Evolutionary conservation across 2,888 invertebrate species (phyloP).

Genomic region (Helleia helle): DNA sequence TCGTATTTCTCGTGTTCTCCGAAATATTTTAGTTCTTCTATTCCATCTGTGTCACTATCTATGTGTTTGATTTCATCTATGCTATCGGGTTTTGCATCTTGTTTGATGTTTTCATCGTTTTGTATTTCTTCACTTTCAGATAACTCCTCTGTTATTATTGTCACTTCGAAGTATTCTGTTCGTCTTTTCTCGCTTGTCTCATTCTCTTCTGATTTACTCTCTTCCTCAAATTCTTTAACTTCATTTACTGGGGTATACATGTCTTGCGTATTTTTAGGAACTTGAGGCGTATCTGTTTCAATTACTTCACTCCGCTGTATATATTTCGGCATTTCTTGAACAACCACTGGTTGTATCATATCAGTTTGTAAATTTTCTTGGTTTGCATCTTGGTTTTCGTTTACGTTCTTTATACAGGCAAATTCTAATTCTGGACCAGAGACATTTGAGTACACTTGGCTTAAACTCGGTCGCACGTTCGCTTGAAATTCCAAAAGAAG

Average conservation of each 20-base stretch:
- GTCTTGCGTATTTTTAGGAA: constrained; percentile 16
- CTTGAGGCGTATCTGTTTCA: constrained; percentile 10
- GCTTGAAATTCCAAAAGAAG: constrained; percentile 63
- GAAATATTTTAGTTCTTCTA: constrained; percentile 42
- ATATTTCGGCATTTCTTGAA: constrained; percentile 8
- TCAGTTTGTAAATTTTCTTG: constrained; percentile 14
- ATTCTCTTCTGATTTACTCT: no score
- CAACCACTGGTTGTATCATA: constrained; percentile 8
- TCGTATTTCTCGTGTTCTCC: constrained; percentile 48
- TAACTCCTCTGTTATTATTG: constrained; percentile 45
- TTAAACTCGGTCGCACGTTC: constrained; percentile 60
- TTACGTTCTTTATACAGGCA: constrained; percentile 39
- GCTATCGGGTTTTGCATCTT: constrained; percentile 11
- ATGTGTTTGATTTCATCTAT: not conserved
- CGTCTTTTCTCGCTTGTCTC: constrained; percentile 18
- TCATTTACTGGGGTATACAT: constrained; percentile 17
- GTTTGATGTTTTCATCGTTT: constrained; percentile 10
- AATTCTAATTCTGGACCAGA: constrained; percentile 67
- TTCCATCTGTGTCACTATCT: constrained; percentile 14
- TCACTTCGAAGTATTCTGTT: constrained; percentile 39
- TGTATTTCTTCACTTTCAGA: constrained; percentile 38
- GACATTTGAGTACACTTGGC: constrained; percentile 63
- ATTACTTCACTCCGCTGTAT: not conserved
- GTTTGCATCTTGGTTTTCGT: constrained; percentile 23
- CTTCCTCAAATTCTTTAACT: not conserved